Percentiles rank a stretch among this genome's conserved stretches.
These are phyloP conservation scores for Leucophenga montana DNA, from an alignment of 2,888 invertebrate species.

Conservation along the genomic window DNA sequence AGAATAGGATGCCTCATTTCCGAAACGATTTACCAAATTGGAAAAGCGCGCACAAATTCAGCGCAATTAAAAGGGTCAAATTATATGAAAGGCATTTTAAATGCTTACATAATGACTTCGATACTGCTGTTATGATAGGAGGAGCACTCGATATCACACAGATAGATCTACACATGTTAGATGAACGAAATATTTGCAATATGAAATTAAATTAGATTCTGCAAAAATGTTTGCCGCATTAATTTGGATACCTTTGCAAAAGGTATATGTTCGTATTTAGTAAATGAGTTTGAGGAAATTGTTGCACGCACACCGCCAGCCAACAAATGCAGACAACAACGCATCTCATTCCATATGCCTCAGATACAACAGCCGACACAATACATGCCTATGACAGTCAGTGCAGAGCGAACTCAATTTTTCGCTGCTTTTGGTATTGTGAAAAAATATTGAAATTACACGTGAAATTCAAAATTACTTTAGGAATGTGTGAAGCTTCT, in stretches of 20 bases:
- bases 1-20: too few species aligned
- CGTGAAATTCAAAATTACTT: slow-evolving; percentile 4
- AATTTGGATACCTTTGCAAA: background rate
- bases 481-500: background rate
- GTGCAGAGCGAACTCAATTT: background rate
- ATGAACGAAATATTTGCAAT: slow-evolving; percentile 41
- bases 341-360: background rate
- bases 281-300: slow-evolving; percentile 54
- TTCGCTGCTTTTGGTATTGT: too few species aligned
- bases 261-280: slow-evolving; percentile 33
- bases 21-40: too few species aligned
- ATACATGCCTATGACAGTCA: background rate
- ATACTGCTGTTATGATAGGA: too few species aligned
- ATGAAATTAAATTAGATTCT: slow-evolving; percentile 63
- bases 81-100: too few species aligned
- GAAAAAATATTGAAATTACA: slow-evolving; percentile 1
- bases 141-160: too few species aligned
- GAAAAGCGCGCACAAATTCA: too few species aligned
- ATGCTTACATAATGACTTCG: too few species aligned
- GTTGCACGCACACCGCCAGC: slow-evolving; percentile 57
- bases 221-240: slow-evolving; percentile 34
- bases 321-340: slow-evolving; percentile 29
- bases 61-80: too few species aligned
- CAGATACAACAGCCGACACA: background rate
- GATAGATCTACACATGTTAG: background rate